Percentiles rank a stretch among this genome's conserved stretches.
Conservation (phyloP, 2,888 invertebrate genomes). For the Aproaerema taeniolella region DNA sequence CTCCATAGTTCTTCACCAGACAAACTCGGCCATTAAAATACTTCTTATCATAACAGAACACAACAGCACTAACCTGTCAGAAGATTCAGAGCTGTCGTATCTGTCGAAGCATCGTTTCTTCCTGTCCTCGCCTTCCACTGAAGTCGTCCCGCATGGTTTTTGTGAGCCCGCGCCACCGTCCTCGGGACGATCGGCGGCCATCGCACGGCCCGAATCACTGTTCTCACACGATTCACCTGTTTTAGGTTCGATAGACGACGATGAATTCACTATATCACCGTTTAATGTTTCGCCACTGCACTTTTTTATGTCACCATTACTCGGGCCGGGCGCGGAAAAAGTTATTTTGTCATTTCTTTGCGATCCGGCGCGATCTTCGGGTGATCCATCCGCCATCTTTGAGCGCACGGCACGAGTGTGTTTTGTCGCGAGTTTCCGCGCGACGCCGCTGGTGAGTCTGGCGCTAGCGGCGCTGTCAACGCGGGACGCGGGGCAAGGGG, state of each 20-base stretch:
- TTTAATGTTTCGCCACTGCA: constrained; percentile 65
- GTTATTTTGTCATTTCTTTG: constrained; percentile 76
- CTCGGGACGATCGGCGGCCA: constrained; percentile 51
- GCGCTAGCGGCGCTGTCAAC: constrained; percentile 53
- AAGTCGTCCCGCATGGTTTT: constrained; percentile 52
- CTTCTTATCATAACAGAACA: constrained; percentile 35
- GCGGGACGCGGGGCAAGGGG: constrained; percentile 38
- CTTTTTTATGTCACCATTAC: constrained; percentile 74
- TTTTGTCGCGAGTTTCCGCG: constrained; percentile 64
- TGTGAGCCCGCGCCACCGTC: constrained; percentile 53
- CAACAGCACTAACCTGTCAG: constrained; percentile 86
- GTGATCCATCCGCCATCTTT: constrained; percentile 91
- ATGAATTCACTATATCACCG: constrained; percentile 61
- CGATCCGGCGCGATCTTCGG: constrained; percentile 78
- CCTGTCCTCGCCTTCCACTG: constrained; percentile 76
- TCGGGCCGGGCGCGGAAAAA: constrained; percentile 71
- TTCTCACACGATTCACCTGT: constrained; percentile 73
- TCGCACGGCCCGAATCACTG: constrained; percentile 73
- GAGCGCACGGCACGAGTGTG: constrained; percentile 83
- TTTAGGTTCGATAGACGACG: constrained; percentile 69
- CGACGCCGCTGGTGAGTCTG: constrained; percentile 47
- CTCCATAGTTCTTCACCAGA: constrained; percentile 26
- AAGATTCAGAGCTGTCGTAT: constrained; percentile 95
- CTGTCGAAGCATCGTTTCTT: constrained; percentile 93
- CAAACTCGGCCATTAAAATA: constrained; percentile 16